These are phyloP conservation scores for Tethea ocularis DNA, from an alignment of 2,888 invertebrate species.

Conservation along the genomic window DNA sequence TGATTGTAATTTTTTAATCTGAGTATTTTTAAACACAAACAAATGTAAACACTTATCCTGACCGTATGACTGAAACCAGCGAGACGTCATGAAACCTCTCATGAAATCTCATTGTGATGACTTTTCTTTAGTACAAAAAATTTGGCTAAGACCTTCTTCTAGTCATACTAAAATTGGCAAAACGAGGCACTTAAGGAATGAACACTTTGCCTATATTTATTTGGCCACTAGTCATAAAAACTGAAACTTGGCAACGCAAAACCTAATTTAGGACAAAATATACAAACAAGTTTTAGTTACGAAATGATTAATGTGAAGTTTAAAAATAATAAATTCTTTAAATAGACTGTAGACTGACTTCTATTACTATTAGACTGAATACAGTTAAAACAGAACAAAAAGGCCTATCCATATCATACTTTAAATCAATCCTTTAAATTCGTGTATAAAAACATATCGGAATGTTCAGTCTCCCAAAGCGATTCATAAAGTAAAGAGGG, in stretches of 20 bases:
- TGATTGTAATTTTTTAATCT: too few relatives aligned
- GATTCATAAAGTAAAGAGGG: conserved; percentile 48
- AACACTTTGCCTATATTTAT: neutral
- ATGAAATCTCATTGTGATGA: too few relatives aligned
- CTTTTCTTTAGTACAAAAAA: too few relatives aligned
- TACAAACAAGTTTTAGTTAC: neutral
- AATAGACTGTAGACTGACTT: too few relatives aligned
- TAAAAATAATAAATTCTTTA: too few relatives aligned
- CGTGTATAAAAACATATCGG: conserved; percentile 23
- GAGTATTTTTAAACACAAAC: too few relatives aligned
- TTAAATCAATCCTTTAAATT: conserved; percentile 7
- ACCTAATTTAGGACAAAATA: neutral
- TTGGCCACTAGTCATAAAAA: neutral
- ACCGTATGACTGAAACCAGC: too few relatives aligned
- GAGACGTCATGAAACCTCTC: too few relatives aligned
- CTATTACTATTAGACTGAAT: too few relatives aligned
- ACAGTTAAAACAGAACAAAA: neutral
- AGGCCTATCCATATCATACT: neutral
- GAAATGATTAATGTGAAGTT: too few relatives aligned
- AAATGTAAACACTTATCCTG: too few relatives aligned
- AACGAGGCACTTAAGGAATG: neutral
- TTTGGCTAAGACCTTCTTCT: too few relatives aligned
- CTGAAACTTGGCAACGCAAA: neutral
- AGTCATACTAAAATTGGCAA: neutral
- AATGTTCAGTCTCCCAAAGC: conserved; percentile 19